Evolutionary conservation across 1,140 invertebrate species (phyloP).

Genomic region (Bombus waltoni): DNA sequence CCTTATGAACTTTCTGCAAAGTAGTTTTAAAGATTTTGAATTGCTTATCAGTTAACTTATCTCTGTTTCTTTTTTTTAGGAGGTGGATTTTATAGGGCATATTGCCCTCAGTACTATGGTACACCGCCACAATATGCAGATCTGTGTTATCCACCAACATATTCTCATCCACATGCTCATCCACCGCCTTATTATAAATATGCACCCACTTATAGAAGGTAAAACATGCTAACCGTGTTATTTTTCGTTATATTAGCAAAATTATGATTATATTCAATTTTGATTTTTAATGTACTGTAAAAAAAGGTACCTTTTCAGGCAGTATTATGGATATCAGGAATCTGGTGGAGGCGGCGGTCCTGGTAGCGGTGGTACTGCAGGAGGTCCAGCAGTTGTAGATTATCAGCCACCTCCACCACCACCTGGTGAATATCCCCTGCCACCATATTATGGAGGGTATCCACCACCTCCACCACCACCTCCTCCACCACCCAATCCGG

Average conservation of each 20-base stretch:
- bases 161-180: conserved; percentile 81
- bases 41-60: background rate
- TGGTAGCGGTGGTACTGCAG: conserved; percentile 70
- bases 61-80: conserved; percentile 57
- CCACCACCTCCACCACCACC: conserved; percentile 88
- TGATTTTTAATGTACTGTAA: conserved; percentile 41
- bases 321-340: conserved; percentile 80
- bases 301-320: conserved; percentile 70
- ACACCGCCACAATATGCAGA: conserved; percentile 84
- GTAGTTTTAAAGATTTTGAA: background rate
- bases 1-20: background rate
- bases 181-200: conserved; percentile 87
- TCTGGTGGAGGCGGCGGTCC: conserved; percentile 74
- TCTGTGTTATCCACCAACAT: conserved; percentile 85
- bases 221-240: conserved; percentile 54
- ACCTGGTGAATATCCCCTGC: conserved; percentile 76
- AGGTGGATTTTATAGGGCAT: conserved; percentile 80
- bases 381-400: conserved; percentile 76
- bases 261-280: background rate
- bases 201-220: conserved; percentile 83
- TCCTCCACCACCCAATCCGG: conserved; percentile 85
- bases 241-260: background rate
- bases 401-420: conserved; percentile 77
- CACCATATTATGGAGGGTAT: conserved; percentile 83
- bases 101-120: conserved; percentile 82